Conservation (phyloP, 2,888 invertebrate genomes). For the Melolontha melolontha region DNA sequence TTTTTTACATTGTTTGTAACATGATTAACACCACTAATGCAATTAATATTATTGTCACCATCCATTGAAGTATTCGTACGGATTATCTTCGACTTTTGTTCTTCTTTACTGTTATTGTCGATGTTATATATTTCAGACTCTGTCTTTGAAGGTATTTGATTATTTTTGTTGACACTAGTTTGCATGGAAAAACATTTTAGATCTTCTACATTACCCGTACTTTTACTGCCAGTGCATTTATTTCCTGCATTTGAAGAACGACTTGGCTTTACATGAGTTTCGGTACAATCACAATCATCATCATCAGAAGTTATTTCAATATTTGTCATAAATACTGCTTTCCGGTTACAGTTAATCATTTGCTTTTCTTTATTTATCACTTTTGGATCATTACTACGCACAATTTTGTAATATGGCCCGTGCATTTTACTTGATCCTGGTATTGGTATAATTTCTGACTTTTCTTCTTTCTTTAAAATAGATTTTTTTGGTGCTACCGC, state of each 20-base stretch:
- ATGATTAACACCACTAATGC: too few relatives aligned
- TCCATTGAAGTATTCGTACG: too few relatives aligned
- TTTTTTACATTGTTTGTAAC: too few relatives aligned
- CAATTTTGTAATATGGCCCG: conserved; percentile 53
- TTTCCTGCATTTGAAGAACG: conserved; percentile 6
- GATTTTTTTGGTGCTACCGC: conserved; percentile 39
- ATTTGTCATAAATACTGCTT: conserved; percentile 46
- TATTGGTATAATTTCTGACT: conserved; percentile 53
- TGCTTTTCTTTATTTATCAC: conserved; percentile 48
- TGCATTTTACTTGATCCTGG: conserved; percentile 57
- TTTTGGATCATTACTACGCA: conserved; percentile 48
- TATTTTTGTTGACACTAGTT: too few relatives aligned
- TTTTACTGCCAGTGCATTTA: background rate
- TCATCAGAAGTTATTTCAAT: conserved; percentile 48
- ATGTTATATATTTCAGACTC: too few relatives aligned
- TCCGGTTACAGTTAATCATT: conserved; percentile 45
- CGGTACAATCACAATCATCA: conserved; percentile 39
- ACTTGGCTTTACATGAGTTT: conserved; percentile 5
- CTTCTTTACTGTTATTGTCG: too few relatives aligned
- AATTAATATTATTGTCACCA: too few relatives aligned
- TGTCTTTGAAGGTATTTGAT: too few relatives aligned
- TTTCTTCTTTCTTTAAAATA: conserved; percentile 43
- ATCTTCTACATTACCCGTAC: too few relatives aligned
- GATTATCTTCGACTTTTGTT: too few relatives aligned
- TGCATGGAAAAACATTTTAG: too few relatives aligned